phyloP scores from a whole-genome alignment of 2,113 vertebrate genomes.

The Poicephalus gulielmi region DNA sequence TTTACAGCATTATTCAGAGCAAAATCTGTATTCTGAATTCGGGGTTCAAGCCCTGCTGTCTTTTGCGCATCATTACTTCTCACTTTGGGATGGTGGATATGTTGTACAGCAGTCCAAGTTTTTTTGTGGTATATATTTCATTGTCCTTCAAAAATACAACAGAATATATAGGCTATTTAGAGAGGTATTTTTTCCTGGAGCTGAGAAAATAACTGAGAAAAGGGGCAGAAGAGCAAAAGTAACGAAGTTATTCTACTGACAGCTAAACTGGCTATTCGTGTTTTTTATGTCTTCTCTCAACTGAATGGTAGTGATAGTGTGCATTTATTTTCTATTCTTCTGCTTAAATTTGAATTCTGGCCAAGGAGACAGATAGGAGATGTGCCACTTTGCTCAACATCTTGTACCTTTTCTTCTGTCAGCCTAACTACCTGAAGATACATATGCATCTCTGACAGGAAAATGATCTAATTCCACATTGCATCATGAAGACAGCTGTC shows the following conservation, averaged over 20 bases:
- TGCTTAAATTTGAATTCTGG: not conserved
- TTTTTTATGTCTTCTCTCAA: not conserved
- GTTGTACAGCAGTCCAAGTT: not conserved
- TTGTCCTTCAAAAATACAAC: not conserved
- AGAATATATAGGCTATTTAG: not conserved
- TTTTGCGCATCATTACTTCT: not conserved
- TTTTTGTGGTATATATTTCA: not conserved
- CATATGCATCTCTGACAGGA: not conserved
- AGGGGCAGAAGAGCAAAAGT: not conserved
- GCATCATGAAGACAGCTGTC: not conserved
- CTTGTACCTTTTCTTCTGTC: not conserved
- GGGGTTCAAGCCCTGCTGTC: not conserved
- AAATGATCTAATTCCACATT: not conserved
- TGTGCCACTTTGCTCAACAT: not conserved
- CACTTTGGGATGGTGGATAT: not conserved
- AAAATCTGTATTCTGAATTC: not conserved
- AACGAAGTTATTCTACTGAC: not conserved
- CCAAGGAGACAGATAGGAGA: not conserved
- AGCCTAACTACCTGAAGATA: not conserved
- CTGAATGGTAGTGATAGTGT: not conserved
- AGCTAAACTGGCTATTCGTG: not conserved
- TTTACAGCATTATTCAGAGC: not conserved
- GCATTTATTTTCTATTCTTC: not conserved
- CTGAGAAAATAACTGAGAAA: not conserved
- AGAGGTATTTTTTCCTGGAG: not conserved